phyloP scores from a whole-genome alignment of 1,140 invertebrate species.

The Philopotamus ludificatus region DNA sequence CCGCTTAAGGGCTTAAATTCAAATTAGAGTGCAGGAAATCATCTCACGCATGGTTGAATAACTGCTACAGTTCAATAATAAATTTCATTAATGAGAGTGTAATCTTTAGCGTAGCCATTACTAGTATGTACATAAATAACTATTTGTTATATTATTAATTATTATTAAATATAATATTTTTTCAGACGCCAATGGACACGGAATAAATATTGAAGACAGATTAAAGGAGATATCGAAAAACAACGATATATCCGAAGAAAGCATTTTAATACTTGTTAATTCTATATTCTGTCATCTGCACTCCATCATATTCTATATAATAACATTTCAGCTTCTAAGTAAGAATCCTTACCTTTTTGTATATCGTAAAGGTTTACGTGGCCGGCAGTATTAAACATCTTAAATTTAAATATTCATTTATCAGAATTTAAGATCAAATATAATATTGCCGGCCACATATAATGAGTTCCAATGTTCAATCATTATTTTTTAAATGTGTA shows the following conservation, averaged over 20 bases:
- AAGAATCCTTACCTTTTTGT: neutral
- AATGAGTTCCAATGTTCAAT: conserved; percentile 1
- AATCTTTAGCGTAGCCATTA: neutral
- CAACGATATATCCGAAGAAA: neutral
- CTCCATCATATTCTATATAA: neutral
- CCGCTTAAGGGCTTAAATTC: too few relatives aligned
- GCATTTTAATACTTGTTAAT: neutral
- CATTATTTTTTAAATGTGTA: neutral
- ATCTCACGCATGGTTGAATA: too few relatives aligned
- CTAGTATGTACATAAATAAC: neutral
- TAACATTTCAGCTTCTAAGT: neutral
- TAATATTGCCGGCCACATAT: conserved; percentile 16
- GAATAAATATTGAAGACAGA: conserved; percentile 44
- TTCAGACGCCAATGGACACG: conserved; percentile 53
- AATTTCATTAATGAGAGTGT: neutral
- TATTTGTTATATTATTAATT: neutral
- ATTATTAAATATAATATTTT: conserved; percentile 7
- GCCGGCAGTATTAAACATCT: conserved; percentile 45
- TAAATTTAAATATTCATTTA: neutral
- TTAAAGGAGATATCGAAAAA: conserved; percentile 17
- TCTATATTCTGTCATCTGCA: neutral
- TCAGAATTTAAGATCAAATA: conserved; percentile 1
- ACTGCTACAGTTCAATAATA: conserved; percentile 21
- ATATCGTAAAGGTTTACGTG: conserved; percentile 47
- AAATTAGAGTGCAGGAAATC: too few relatives aligned